phyloP scores from a whole-genome alignment of 2,888 invertebrate genomes.

The Tanaodytes sp. region DNA sequence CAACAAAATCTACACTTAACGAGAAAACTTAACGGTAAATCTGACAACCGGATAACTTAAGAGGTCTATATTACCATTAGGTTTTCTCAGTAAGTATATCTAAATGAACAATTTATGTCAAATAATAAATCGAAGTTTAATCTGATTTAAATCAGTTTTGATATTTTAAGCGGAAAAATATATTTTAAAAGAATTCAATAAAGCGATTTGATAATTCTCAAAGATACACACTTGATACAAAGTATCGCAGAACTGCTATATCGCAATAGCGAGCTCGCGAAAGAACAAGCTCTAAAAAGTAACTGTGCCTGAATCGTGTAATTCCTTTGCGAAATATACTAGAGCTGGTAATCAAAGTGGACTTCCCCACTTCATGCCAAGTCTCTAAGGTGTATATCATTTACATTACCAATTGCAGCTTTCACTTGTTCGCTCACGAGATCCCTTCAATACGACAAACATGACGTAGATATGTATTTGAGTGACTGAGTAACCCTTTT shows the following conservation, averaged over 20 bases:
- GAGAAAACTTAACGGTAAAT: no score
- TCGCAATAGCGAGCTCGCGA: conserved; percentile 54
- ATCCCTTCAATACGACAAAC: conserved; percentile 6
- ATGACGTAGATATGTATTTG: conserved; percentile 1
- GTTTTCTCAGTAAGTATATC: no score
- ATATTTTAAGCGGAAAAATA: no score
- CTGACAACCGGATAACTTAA: no score
- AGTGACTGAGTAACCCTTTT: conserved; percentile 18
- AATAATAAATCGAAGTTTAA: no score
- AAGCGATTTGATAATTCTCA: no score
- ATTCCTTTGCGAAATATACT: conserved; percentile 49
- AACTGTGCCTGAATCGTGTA: conserved; percentile 58
- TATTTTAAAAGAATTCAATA: no score
- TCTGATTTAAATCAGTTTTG: no score
- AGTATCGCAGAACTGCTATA: conserved; percentile 45
- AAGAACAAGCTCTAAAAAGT: conserved; percentile 55
- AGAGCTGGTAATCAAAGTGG: conserved; percentile 26
- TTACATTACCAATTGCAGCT: conserved; percentile 61
- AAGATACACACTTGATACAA: conserved; percentile 30
- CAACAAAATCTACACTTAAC: no score
- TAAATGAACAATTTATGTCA: no score
- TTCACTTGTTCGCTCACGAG: conserved; percentile 17
- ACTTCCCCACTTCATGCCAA: conserved; percentile 59
- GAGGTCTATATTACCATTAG: no score
- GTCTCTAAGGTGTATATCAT: conserved; percentile 51